Percentiles rank a stretch among this genome's conserved stretches.
phyloP scores from a whole-genome alignment of 2,797 vertebrate genomes.

The Sebastiscus albofasciatus region DNA sequence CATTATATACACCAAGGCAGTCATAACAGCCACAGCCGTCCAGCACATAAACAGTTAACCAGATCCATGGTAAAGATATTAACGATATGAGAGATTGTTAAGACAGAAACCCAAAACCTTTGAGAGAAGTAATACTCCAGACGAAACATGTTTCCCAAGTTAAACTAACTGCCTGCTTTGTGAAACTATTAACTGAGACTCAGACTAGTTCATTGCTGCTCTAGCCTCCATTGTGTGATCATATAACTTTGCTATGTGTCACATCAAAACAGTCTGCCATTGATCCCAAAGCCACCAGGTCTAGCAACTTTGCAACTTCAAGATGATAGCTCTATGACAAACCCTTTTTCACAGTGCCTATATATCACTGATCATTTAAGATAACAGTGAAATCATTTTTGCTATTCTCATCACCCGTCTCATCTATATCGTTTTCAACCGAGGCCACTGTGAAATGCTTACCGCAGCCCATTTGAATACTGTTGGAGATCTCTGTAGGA shows the following conservation, averaged over 20 bases:
- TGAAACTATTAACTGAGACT: background rate
- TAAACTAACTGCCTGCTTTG: background rate
- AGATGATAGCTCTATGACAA: background rate
- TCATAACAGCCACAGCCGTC: constrained; percentile 6
- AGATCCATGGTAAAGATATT: background rate
- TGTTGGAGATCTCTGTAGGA: constrained; percentile 9
- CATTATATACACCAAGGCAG: constrained; percentile 21
- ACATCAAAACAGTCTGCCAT: constrained; percentile 1
- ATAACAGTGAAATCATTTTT: background rate
- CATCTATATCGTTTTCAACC: background rate
- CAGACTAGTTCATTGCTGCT: background rate
- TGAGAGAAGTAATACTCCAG: background rate
- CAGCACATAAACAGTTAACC: background rate
- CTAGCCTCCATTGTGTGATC: background rate
- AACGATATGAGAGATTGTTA: background rate
- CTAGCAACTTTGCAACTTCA: background rate
- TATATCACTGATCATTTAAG: background rate
- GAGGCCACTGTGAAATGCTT: background rate
- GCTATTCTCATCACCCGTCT: background rate
- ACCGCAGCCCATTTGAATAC: constrained; percentile 6
- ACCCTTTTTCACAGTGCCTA: background rate
- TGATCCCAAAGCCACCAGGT: background rate
- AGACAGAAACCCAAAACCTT: background rate
- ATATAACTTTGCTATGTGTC: constrained; percentile 11
- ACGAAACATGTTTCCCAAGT: background rate